phyloP scores from a whole-genome alignment of 2,888 invertebrate species.

The Amphipyra berbera region DNA sequence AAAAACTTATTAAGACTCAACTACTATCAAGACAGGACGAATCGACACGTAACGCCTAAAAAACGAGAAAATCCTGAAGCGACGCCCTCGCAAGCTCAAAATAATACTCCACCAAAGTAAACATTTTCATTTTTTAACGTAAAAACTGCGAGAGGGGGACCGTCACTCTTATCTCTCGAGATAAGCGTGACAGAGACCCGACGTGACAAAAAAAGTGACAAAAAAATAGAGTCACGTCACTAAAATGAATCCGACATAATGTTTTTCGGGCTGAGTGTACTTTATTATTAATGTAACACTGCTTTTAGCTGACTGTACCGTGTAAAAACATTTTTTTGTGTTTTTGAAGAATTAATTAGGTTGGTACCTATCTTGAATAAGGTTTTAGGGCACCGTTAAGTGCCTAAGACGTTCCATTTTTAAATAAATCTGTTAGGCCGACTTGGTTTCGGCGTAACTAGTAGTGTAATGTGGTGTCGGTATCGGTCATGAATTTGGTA shows the following conservation, averaged over 20 bases:
- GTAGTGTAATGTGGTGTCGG: no score
- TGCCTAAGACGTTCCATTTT: background rate
- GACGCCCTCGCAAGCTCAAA: slow-evolving; percentile 10
- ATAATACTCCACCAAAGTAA: slow-evolving; percentile 33
- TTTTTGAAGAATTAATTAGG: slow-evolving; percentile 33
- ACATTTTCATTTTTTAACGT: slow-evolving; percentile 54
- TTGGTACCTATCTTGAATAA: background rate
- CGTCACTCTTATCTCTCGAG: slow-evolving; percentile 65
- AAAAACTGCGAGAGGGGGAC: slow-evolving; percentile 49
- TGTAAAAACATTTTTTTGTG: slow-evolving; percentile 18
- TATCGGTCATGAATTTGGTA: no score
- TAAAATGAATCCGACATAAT: slow-evolving; percentile 62
- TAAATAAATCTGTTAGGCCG: no score
- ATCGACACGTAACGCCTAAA: background rate
- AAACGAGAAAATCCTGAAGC: background rate
- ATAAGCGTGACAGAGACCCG: slow-evolving; percentile 62
- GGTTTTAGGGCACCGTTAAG: background rate
- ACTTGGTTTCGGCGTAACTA: no score
- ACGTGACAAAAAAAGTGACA: slow-evolving; percentile 67
- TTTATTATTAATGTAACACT: slow-evolving; percentile 55
- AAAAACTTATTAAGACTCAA: background rate
- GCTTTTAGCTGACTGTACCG: slow-evolving; percentile 45
- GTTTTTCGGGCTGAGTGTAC: slow-evolving; percentile 55
- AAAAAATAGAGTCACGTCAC: slow-evolving; percentile 59
- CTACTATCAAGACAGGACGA: slow-evolving; percentile 4